phyloP scores from a whole-genome alignment of 2,797 vertebrate species.

The Argyrosomus regius region DNA sequence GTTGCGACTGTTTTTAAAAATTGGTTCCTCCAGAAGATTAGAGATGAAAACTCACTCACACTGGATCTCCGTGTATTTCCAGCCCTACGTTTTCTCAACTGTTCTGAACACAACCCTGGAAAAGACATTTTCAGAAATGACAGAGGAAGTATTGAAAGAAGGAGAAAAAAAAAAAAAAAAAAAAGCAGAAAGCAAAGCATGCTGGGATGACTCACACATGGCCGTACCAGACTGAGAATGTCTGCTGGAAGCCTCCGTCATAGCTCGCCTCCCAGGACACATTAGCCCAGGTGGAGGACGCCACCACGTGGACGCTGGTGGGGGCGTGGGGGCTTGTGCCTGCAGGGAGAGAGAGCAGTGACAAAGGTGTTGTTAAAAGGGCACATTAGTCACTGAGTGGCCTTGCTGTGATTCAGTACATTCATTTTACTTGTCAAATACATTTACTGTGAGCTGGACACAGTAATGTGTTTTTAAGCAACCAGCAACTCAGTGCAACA shows the following conservation, averaged over 20 bases:
- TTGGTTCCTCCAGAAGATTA: conserved; percentile 32
- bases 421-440: conserved; percentile 38
- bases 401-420: conserved; percentile 17
- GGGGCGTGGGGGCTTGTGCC: conserved; percentile 99
- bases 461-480: conserved; percentile 5
- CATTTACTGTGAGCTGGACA: conserved; percentile 11
- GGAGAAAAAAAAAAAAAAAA: conserved; percentile 57
- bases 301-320: conserved; percentile 89
- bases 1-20: conserved; percentile 42
- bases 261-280: conserved; percentile 96
- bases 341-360: conserved; percentile 63
- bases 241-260: conserved; percentile 98
- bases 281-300: conserved; percentile 95
- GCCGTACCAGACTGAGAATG: conserved; percentile 99
- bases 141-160: conserved; percentile 73
- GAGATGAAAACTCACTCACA: conserved; percentile 69
- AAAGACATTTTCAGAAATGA: conserved; percentile 65
- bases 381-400: conserved; percentile 32
- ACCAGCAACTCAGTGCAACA: background rate
- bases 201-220: conserved; percentile 99
- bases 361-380: conserved; percentile 37
- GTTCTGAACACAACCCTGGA: conserved; percentile 78
- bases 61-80: conserved; percentile 56
- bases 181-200: conserved; percentile 98
- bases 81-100: conserved; percentile 67